A percentile compares a stretch with the other conserved stretches of the same genome.
Evolutionary conservation across 2,113 vertebrate species (phyloP).

Genomic region (Acrocephalus arundinaceus): DNA sequence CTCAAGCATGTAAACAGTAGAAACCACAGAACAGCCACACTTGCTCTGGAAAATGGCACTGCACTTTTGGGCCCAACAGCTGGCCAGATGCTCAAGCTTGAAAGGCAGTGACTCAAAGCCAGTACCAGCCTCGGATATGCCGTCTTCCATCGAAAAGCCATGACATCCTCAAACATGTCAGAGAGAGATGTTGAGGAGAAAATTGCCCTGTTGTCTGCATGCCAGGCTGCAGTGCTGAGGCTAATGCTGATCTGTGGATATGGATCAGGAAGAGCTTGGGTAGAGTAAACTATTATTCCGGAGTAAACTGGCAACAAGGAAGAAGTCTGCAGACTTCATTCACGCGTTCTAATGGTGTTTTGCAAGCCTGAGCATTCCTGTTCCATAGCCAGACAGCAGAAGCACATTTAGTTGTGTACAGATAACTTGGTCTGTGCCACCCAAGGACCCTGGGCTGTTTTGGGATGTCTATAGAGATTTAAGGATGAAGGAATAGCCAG

Average conservation of each 20-base stretch:
- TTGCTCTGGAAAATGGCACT: not conserved
- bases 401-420: not conserved
- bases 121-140: not conserved
- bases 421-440: not conserved
- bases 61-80: not conserved
- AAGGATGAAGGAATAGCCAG: not conserved
- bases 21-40: not conserved
- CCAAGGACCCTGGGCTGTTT: not conserved
- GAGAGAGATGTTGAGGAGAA: not conserved
- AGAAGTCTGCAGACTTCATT: not conserved
- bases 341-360: not conserved
- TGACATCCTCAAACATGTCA: not conserved
- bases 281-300: not conserved
- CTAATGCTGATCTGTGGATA: not conserved
- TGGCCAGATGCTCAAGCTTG: not conserved
- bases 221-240: not conserved
- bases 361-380: conserved; percentile 14
- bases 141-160: not conserved
- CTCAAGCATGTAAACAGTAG: not conserved
- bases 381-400: not conserved
- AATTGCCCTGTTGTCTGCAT: not conserved
- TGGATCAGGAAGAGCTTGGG: conserved; percentile 14
- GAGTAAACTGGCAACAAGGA: conserved; percentile 31
- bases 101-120: not conserved
- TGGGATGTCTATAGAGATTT: not conserved